Evolutionary conservation across 35 echinoderm and acorn worm genomes (phyloP).

Genomic region (Ophioderma brevispina): DNA sequence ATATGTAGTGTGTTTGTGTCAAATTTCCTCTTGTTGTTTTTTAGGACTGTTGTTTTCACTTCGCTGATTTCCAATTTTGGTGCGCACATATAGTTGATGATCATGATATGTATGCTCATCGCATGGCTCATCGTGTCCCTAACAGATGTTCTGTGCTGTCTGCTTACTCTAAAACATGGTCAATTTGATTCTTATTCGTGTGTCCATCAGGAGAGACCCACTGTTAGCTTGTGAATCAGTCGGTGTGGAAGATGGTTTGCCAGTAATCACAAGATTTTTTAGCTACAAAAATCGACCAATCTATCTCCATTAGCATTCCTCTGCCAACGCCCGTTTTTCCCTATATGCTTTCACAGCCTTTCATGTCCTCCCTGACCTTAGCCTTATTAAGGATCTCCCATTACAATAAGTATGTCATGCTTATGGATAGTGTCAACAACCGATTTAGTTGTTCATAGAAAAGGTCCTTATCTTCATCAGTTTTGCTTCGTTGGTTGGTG

Average conservation of each 20-base stretch:
- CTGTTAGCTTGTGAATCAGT: conserved; percentile 20
- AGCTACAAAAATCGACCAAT: conserved; percentile 23
- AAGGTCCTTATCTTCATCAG: conserved; percentile 16
- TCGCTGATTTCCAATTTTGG: background rate
- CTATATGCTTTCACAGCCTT: conserved; percentile 20
- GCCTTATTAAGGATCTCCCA: conserved; percentile 63
- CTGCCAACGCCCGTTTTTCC: conserved; percentile 9
- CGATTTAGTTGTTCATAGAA: conserved; percentile 28
- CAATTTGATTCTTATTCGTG: conserved; percentile 47
- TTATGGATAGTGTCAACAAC: conserved; percentile 4
- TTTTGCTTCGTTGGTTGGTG: conserved; percentile 9
- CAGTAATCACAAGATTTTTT: conserved; percentile 20
- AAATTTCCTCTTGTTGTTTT: background rate
- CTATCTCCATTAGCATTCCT: conserved; percentile 45
- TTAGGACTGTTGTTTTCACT: background rate
- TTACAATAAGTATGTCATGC: conserved; percentile 15
- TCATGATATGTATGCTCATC: conserved; percentile 20
- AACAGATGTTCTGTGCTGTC: conserved; percentile 21
- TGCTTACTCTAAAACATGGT: conserved; percentile 38
- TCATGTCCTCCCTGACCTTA: conserved; percentile 26
- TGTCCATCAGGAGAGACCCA: conserved; percentile 45
- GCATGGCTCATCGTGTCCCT: conserved; percentile 12
- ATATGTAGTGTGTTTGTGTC: conserved; percentile 2
- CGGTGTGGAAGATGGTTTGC: conserved; percentile 47
- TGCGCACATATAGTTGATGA: conserved; percentile 23